Evolutionary conservation across 2,113 vertebrate genomes (phyloP).

Genomic region (Lophochroa leadbeateri): DNA sequence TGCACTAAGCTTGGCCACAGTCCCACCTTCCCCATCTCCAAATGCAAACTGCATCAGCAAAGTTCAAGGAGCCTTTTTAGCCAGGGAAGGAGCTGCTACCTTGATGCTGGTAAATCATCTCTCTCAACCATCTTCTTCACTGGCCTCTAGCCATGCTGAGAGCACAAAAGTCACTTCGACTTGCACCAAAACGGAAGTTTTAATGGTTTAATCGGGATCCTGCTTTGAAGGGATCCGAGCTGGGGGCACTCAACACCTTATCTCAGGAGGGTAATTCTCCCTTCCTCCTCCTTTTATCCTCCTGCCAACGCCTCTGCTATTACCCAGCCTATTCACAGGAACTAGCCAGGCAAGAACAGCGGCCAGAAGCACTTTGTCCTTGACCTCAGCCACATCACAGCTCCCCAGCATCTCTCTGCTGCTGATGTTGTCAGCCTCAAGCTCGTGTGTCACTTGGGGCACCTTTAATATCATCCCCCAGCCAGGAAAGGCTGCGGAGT

Average conservation of each 20-base stretch:
- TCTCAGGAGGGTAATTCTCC: neutral
- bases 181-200: neutral
- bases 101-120: neutral
- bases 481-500: neutral
- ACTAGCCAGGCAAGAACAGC: slow-evolving; percentile 5
- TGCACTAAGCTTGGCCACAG: neutral
- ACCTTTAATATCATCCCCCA: neutral
- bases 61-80: neutral
- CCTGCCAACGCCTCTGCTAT: neutral
- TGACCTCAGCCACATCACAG: neutral
- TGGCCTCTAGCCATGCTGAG: neutral
- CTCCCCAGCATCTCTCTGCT: neutral
- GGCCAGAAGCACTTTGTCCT: neutral
- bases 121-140: neutral
- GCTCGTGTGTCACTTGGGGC: neutral
- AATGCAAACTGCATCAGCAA: neutral
- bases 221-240: neutral
- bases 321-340: neutral
- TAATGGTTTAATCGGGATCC: neutral
- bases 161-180: neutral
- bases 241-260: neutral
- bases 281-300: neutral
- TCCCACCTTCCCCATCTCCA: neutral
- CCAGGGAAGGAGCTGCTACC: neutral
- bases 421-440: neutral